Conservation (phyloP, 2,888 invertebrate species). For the Tipula unca region DNA sequence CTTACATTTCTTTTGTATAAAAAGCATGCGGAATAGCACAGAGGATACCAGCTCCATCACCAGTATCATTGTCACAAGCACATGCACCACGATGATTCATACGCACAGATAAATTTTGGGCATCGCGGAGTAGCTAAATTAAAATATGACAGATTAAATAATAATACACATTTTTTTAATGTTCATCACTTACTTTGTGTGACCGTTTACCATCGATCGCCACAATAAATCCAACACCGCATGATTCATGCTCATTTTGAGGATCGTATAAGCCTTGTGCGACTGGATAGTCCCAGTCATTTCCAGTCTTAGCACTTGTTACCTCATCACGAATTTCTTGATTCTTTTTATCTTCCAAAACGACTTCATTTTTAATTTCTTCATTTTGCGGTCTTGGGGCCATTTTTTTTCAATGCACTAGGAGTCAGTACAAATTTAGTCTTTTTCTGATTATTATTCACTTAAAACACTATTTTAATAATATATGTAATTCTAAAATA, state of each 20-base stretch:
- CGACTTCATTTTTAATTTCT: conserved; percentile 16
- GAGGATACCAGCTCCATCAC: conserved; percentile 96
- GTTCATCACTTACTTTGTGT: conserved; percentile 75
- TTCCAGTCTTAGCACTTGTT: conserved; percentile 29
- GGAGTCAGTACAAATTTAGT: neutral
- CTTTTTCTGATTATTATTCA: neutral
- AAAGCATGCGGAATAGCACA: conserved; percentile 94
- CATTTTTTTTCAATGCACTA: neutral
- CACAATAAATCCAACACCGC: conserved; percentile 98
- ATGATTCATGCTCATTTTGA: conserved; percentile 90
- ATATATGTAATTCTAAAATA: neutral
- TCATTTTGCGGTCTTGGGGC: conserved; percentile 1
- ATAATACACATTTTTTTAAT: too few species aligned
- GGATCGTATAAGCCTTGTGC: conserved; percentile 96
- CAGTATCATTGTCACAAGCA: conserved; percentile 98
- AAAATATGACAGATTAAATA: neutral
- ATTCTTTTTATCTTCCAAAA: conserved; percentile 15
- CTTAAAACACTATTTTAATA: neutral
- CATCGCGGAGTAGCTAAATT: conserved; percentile 84
- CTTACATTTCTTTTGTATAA: conserved; percentile 79
- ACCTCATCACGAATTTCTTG: conserved; percentile 23
- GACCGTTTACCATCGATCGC: conserved; percentile 92
- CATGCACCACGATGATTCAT: conserved; percentile 99
- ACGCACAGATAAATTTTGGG: conserved; percentile 85
- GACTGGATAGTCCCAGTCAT: conserved; percentile 74